Conservation (phyloP, 2,797 vertebrate species). For the Tangara arthus region DNA sequence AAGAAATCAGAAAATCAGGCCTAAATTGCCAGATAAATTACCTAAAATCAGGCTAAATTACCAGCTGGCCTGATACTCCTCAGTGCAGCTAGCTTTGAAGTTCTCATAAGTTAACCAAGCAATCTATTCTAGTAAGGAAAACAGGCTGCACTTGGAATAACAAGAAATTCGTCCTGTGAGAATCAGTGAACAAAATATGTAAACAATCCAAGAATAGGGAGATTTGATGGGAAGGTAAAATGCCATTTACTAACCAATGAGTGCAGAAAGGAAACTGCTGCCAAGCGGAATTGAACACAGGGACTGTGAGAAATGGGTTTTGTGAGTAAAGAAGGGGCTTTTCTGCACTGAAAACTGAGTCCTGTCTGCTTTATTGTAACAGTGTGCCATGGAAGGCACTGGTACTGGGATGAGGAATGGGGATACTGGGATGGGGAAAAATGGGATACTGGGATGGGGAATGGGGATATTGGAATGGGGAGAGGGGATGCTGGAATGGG, state of each 20-base stretch:
- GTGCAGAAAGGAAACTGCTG: neutral
- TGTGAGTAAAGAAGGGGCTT: neutral
- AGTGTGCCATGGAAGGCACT: neutral
- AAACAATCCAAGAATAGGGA: neutral
- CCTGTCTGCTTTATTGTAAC: neutral
- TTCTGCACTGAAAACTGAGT: neutral
- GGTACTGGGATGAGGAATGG: too few species aligned
- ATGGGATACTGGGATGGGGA: too few species aligned
- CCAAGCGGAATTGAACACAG: neutral
- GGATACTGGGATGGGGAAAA: too few species aligned
- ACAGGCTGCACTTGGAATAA: neutral
- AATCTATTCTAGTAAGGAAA: neutral
- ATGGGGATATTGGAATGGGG: too few species aligned
- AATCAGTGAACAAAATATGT: neutral
- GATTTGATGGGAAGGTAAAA: neutral
- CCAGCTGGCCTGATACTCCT: neutral
- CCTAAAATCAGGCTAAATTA: neutral
- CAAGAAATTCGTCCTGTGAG: neutral
- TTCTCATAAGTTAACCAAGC: neutral
- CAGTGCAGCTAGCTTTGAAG: neutral
- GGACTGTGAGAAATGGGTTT: neutral
- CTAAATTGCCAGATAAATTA: too few species aligned
- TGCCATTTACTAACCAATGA: neutral
- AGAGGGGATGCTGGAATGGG: accelerated
- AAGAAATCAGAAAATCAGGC: neutral